Evolutionary conservation across 2,888 invertebrate species (phyloP).

Genomic region (Oscheius onirici): DNA sequence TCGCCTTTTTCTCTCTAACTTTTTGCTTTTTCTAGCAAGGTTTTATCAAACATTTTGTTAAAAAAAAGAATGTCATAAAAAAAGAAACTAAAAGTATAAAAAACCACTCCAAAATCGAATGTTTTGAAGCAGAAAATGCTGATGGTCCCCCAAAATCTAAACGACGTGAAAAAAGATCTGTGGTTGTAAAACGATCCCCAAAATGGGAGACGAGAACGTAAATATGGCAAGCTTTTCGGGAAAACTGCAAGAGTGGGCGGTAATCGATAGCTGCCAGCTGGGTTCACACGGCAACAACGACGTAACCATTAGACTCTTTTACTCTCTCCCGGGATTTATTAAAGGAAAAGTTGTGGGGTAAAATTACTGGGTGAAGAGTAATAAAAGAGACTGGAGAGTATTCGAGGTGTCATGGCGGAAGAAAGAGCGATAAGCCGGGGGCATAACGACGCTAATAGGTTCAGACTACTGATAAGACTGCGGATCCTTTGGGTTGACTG

Average conservation of each 20-base stretch:
- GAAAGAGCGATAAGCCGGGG: slow-evolving; percentile 14
- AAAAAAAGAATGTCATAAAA: too few species aligned
- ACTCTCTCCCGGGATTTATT: not conserved
- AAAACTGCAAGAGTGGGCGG: not conserved
- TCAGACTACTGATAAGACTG: slow-evolving; percentile 15
- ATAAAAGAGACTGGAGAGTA: slow-evolving; percentile 13
- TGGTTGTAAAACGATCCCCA: not conserved
- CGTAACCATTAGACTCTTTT: not conserved
- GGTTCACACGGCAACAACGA: slow-evolving; percentile 21
- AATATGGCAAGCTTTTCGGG: not conserved
- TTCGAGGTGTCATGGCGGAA: slow-evolving; percentile 13
- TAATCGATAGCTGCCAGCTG: slow-evolving; percentile 9
- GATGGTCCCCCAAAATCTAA: too few species aligned
- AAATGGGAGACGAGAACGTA: slow-evolving; percentile 8
- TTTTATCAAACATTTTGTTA: too few species aligned
- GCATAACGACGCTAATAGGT: slow-evolving; percentile 20
- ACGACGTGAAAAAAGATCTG: not conserved
- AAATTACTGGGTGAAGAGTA: not conserved
- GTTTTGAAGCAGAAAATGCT: too few species aligned
- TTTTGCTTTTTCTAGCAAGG: too few species aligned
- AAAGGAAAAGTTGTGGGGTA: not conserved
- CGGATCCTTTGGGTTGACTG: slow-evolving; percentile 2
- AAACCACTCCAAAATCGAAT: too few species aligned
- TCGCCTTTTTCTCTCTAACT: too few species aligned
- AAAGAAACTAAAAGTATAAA: too few species aligned